Conservation (phyloP, 2,113 vertebrate species). For the Motacilla alba region DNA sequence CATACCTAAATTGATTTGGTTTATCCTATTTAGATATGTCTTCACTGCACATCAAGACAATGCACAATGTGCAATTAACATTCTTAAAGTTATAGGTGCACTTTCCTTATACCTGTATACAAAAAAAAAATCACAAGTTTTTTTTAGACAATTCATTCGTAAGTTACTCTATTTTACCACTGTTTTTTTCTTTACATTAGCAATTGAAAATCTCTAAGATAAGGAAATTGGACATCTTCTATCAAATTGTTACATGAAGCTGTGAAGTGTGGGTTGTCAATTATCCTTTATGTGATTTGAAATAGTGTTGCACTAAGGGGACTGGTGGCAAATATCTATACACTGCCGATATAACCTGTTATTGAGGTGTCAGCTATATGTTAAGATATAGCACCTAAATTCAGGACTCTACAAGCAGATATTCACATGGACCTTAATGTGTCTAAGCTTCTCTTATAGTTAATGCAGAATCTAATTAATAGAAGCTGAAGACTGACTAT, state of each 20-base stretch:
- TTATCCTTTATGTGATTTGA: not conserved
- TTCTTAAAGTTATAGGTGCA: not conserved
- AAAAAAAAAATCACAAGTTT: not conserved
- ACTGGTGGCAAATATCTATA: not conserved
- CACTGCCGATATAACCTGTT: not conserved
- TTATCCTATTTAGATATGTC: not conserved
- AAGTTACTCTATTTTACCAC: not conserved
- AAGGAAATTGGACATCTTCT: not conserved
- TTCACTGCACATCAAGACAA: not conserved
- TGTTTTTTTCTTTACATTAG: not conserved
- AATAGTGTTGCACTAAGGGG: not conserved
- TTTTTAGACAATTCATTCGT: accelerated
- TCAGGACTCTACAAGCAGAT: not conserved
- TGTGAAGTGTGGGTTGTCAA: not conserved
- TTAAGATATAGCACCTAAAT: not conserved
- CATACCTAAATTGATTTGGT: not conserved
- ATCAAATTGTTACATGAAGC: not conserved
- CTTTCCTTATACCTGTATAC: not conserved
- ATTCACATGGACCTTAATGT: not conserved
- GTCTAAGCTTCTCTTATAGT: not conserved
- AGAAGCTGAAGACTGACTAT: not conserved
- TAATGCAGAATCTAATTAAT: not conserved
- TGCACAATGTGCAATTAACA: not conserved
- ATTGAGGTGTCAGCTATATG: not conserved
- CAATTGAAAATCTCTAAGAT: not conserved